These are phyloP conservation scores for Telmatherina bonti DNA, from an alignment of 2,797 vertebrate species.

Conservation along the genomic window DNA sequence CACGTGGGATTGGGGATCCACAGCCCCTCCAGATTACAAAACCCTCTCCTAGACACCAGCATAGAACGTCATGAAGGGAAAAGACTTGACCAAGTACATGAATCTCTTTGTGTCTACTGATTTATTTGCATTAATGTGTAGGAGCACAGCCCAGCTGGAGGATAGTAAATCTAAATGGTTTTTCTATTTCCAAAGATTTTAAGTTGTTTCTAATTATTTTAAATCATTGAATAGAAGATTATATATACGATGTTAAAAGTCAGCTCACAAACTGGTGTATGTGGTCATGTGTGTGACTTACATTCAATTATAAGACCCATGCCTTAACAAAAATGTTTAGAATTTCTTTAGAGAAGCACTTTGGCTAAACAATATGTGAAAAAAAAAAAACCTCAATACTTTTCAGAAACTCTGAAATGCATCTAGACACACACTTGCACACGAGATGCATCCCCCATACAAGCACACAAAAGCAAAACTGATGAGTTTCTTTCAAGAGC, in stretches of 20 bases:
- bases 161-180: conserved; percentile 29
- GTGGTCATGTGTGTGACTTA: conserved; percentile 5
- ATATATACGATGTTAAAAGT: not conserved
- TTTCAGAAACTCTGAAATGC: conserved; percentile 45
- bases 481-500: conserved; percentile 77
- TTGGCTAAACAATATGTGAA: conserved; percentile 7
- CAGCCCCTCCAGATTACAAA: conserved; percentile 68
- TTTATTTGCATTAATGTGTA: conserved; percentile 44
- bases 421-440: conserved; percentile 38
- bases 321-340: conserved; percentile 33
- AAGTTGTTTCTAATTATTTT: conserved; percentile 67
- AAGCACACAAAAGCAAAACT: conserved; percentile 72
- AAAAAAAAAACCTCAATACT: conserved; percentile 2
- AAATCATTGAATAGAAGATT: conserved; percentile 33
- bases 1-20: conserved; percentile 66
- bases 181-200: conserved; percentile 50
- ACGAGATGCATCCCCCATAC: conserved; percentile 50
- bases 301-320: conserved; percentile 5
- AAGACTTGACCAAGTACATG: conserved; percentile 37
- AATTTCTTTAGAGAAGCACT: conserved; percentile 53
- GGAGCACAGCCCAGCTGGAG: conserved; percentile 7
- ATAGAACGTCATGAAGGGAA: conserved; percentile 45
- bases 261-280: conserved; percentile 8
- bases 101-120: conserved; percentile 26
- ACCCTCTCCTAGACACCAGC: conserved; percentile 63